Evolutionary conservation across 1,140 invertebrate genomes (phyloP).

Genomic region (Diorhabda carinulata): DNA sequence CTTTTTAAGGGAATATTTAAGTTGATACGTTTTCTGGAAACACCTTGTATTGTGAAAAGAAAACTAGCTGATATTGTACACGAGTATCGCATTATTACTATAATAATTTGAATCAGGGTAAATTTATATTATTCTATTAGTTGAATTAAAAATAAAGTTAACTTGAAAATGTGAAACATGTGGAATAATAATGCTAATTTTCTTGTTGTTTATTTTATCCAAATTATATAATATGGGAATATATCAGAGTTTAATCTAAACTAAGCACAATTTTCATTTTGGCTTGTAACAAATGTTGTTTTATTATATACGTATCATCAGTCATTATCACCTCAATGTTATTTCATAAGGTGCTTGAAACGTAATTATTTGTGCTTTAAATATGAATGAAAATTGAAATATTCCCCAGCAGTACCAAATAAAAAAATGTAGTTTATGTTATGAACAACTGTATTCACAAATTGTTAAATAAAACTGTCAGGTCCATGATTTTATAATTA

Average conservation of each 20-base stretch:
- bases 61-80: neutral
- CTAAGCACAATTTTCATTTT: too few relatives aligned
- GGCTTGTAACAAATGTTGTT: too few relatives aligned
- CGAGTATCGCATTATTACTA: conserved; percentile 28
- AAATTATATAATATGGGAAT: neutral
- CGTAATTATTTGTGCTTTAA: neutral
- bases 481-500: conserved; percentile 18
- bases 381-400: neutral
- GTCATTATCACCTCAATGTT: too few relatives aligned
- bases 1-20: too few relatives aligned
- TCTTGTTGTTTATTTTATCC: conserved; percentile 7
- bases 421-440: neutral
- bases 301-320: too few relatives aligned
- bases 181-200: conserved; percentile 14
- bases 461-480: conserved; percentile 17
- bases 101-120: conserved; percentile 47
- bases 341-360: too few relatives aligned
- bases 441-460: conserved; percentile 8
- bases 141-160: conserved; percentile 21
- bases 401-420: conserved; percentile 2
- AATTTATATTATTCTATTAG: conserved; percentile 36
- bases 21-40: too few relatives aligned
- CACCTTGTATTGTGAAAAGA: neutral
- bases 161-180: conserved; percentile 21
- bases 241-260: neutral